Evolutionary conservation across 2,113 vertebrate species (phyloP), one percentile per base, ranked within the genome.

Genomic region (Monarcha castaneiventris): DNA sequence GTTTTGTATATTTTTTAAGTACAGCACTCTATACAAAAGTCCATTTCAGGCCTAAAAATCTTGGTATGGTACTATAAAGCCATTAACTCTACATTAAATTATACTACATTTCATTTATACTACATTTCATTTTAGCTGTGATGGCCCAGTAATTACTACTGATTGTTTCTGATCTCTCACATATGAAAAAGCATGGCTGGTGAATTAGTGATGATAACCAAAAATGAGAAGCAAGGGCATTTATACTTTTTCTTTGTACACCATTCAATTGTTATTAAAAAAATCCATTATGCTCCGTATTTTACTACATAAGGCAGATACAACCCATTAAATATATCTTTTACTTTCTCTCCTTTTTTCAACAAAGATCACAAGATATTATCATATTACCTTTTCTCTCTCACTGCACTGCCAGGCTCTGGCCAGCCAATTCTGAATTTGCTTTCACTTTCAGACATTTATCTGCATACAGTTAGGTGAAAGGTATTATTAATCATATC

Each of bases 401-500:
- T 78, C 66, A 77, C 49, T 48, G 79, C 78, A 94, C 87, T 82
- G 73, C 87, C 89, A 96, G 72, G 88, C 91, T 96, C 87, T 96
- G 82, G 74, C 87, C 89, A 97, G 86, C 90, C 96, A 97, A 76
- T 96, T 98, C 91, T 81, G 88, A 95, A 96, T 97, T 95, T 97
- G 76, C 66, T 12, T 97, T 98, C 89, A 93, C 91, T 98, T 80
- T 80, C 90, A 97, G 95, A 90, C 96, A 95, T 97, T 97, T 97
- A 97, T 97, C 96, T 97, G 92, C 97, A 94, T 93, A 92, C 89
- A 87, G 87, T 93, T 97, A 95, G 95, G 97, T 94, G 93, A 98
- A 96, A 97, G 97, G 97, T 97, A 97, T 97, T 97, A 97, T 98
- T 98, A 98, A 98, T 98, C 97, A 97, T 94, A 97, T 96, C 93